Evolutionary conservation across 2,888 invertebrate genomes (phyloP), one percentile per base, ranked within the genome.

Genomic region (Spisula solida): DNA sequence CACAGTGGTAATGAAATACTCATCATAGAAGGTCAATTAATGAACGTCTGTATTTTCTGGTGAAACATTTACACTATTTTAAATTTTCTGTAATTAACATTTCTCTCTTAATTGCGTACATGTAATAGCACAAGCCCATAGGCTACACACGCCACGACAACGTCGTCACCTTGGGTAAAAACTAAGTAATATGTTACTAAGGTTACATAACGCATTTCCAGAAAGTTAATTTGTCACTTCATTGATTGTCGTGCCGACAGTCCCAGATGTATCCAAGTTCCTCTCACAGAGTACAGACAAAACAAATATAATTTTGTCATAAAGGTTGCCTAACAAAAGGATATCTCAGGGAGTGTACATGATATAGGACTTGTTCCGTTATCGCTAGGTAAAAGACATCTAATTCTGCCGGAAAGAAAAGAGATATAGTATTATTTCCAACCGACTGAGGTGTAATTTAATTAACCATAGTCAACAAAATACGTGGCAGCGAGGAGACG

Each of bases 61-160:
- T 51, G 12, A 66, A 66, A 66, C 60, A 66, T 10, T 66, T 25
- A 25, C n/a, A 25, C 60, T 66, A 66, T 66, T 25, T 20, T 25
- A 1, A 66, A 6, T 25, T 25, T 66, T 25, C 25, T 70, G 31
- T 70, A 70, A 70, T 70, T 29, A 70, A 70, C 31, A 75, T 75
- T 75, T 75, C 31, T 75, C 75, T 31, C 18, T 75, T 75, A 31
- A 75, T 75, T 75, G 18, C 75, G 31, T 31, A 75, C 75, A 75
- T 75, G 70, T 31, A 16, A 75, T 31, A 75, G 31, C 29, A 18
- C 16, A 34, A 4, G 1, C 14, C 75, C 31, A 18, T 14, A 12
- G 75, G 75, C 75, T 14, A 4, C 29, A 12, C 5, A 75, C 75
- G 31, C 14, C 75, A 31, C 31, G 75, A 75, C 31, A 41, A 31